Evolutionary conservation across 2,113 vertebrate genomes (phyloP).

Genomic region (Garra rufa): DNA sequence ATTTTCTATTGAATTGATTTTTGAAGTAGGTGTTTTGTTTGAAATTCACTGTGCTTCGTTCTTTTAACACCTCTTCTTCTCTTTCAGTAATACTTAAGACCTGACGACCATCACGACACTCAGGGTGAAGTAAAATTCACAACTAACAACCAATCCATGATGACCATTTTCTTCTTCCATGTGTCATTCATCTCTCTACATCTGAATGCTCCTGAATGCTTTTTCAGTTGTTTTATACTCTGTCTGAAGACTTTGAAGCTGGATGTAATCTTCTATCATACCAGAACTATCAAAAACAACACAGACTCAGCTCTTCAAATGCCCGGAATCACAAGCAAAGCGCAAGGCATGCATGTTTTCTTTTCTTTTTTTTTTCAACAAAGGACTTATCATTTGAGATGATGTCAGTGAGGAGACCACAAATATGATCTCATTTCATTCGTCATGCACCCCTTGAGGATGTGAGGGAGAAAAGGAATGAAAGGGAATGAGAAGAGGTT

Average conservation of each 20-base stretch:
- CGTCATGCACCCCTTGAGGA: slow-evolving; percentile 11
- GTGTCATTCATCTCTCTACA: slow-evolving; percentile 38
- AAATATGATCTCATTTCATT: slow-evolving; percentile 49
- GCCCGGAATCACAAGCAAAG: slow-evolving; percentile 39
- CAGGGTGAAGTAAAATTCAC: not conserved
- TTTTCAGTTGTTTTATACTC: slow-evolving; percentile 37
- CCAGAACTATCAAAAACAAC: slow-evolving; percentile 28
- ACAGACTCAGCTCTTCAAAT: slow-evolving; percentile 13
- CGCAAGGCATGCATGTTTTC: slow-evolving; percentile 42
- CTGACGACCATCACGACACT: slow-evolving; percentile 59
- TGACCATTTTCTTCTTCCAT: slow-evolving; percentile 41
- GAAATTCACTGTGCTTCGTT: not conserved
- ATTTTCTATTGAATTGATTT: not conserved
- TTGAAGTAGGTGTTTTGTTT: slow-evolving; percentile 5
- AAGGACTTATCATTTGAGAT: slow-evolving; percentile 45
- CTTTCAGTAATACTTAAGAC: slow-evolving; percentile 73
- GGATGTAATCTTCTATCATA: not conserved
- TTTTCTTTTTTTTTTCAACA: not conserved
- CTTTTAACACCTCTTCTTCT: slow-evolving; percentile 12
- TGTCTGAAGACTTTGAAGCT: slow-evolving; percentile 24
- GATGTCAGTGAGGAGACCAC: slow-evolving; percentile 43
- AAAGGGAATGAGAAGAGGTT: not conserved
- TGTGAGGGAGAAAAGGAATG: not conserved
- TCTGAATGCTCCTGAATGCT: slow-evolving; percentile 24
- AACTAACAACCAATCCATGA: slow-evolving; percentile 35